These are phyloP conservation scores for Poecilia picta DNA, from an alignment of 2,797 vertebrate species.

Conservation along the genomic window DNA sequence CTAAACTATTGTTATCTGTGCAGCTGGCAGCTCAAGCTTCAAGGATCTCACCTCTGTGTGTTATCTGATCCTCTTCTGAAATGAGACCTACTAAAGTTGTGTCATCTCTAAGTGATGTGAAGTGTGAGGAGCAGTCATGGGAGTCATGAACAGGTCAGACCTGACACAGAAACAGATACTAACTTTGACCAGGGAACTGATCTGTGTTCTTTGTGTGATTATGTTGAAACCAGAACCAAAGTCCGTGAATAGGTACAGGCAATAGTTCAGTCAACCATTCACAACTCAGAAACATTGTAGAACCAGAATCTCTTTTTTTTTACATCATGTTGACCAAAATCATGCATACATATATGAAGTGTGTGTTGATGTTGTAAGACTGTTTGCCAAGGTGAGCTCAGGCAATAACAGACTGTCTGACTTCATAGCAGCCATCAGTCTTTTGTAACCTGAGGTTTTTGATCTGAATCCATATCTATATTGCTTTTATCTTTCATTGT, in stretches of 20 bases:
- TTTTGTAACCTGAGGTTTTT: background rate
- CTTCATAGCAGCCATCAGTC: background rate
- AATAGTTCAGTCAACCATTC: background rate
- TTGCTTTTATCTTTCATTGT: conserved; percentile 13
- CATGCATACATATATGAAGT: background rate
- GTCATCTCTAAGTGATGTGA: background rate
- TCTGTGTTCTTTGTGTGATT: background rate
- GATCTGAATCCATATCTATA: background rate
- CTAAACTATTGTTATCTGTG: background rate
- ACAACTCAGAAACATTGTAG: background rate
- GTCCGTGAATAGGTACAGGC: background rate
- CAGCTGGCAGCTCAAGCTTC: background rate
- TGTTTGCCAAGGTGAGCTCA: background rate
- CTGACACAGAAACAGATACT: background rate
- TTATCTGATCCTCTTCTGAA: background rate
- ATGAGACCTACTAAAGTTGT: background rate
- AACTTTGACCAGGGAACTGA: background rate
- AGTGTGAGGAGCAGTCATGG: background rate
- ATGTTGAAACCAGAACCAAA: background rate
- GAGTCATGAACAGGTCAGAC: background rate
- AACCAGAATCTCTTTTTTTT: background rate
- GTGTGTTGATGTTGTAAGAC: background rate
- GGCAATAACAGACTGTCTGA: background rate
- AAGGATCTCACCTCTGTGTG: background rate
- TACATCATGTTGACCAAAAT: background rate